Evolutionary conservation across 2,888 invertebrate species (phyloP).

Genomic region (Watsonalla binaria): DNA sequence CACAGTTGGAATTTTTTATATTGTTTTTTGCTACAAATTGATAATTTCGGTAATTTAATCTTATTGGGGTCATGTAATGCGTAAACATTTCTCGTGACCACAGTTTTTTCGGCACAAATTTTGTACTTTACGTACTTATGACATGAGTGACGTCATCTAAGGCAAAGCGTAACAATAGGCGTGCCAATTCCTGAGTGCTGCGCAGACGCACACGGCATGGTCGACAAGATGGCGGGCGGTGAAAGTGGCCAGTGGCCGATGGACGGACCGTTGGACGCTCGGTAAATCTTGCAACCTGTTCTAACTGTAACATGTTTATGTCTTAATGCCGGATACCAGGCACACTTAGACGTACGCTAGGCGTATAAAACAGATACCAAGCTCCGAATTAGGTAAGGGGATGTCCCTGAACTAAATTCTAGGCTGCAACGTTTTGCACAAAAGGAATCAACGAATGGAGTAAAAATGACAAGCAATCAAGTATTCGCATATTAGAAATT

Average conservation of each 20-base stretch:
- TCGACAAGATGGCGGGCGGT: constrained; percentile 70
- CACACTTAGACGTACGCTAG: background rate
- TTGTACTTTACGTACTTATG: background rate
- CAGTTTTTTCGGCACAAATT: background rate
- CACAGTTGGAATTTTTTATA: no score
- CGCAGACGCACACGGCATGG: constrained; percentile 46
- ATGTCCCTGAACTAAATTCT: background rate
- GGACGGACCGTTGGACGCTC: constrained; percentile 32
- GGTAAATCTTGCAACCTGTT: constrained; percentile 44
- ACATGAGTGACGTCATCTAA: constrained; percentile 33
- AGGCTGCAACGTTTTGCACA: no score
- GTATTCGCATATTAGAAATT: no score
- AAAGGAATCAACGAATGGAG: no score
- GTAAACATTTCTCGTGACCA: no score
- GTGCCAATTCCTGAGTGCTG: constrained; percentile 56
- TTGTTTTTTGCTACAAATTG: no score
- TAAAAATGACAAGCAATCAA: no score
- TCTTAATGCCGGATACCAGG: background rate
- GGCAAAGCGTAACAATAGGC: constrained; percentile 43
- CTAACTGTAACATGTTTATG: constrained; percentile 18
- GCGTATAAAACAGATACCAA: background rate
- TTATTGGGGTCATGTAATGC: no score
- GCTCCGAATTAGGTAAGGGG: background rate
- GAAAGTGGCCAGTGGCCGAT: constrained; percentile 65
- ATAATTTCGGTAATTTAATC: no score